A percentile compares a stretch with the other conserved stretches of the same genome.
Evolutionary conservation across 1,140 invertebrate genomes (phyloP).

Genomic region (Thaumetopoea pityocampa): DNA sequence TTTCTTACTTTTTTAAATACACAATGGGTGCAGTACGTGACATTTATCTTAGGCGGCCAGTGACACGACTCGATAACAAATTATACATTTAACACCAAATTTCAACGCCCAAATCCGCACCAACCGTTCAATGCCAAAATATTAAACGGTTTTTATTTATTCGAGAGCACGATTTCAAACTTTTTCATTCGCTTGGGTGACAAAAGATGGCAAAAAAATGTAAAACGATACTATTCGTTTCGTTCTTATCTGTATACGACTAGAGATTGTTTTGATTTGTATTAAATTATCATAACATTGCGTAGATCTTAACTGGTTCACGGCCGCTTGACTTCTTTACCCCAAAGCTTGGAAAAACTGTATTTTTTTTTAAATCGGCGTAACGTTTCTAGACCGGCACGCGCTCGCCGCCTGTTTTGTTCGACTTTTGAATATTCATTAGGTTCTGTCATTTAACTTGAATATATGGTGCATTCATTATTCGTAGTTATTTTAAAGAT

Average conservation of each 20-base stretch:
- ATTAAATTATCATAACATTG: not conserved
- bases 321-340: slow-evolving; percentile 52
- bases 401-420: slow-evolving; percentile 33
- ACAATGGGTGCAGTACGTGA: slow-evolving; percentile 25
- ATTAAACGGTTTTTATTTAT: slow-evolving; percentile 64
- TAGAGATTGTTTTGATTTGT: slow-evolving; percentile 31
- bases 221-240: slow-evolving; percentile 24
- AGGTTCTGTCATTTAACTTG: not conserved
- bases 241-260: slow-evolving; percentile 13
- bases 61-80: slow-evolving; percentile 30
- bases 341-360: slow-evolving; percentile 50
- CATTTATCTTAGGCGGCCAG: slow-evolving; percentile 26
- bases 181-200: slow-evolving; percentile 64
- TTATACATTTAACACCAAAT: slow-evolving; percentile 51
- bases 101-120: slow-evolving; percentile 54
- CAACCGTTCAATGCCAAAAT: slow-evolving; percentile 62
- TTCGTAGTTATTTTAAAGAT: not conserved
- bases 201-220: slow-evolving; percentile 58
- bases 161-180: slow-evolving; percentile 63
- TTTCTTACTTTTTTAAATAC: slow-evolving; percentile 18
- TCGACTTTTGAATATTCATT: slow-evolving; percentile 27
- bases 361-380: slow-evolving; percentile 38
- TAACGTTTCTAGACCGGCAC: slow-evolving; percentile 45
- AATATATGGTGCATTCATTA: slow-evolving; percentile 1
- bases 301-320: slow-evolving; percentile 40